A percentile compares a stretch with the other conserved stretches of the same genome.
phyloP scores from a whole-genome alignment of 1,140 invertebrate species.

The Brachystomella parvula region DNA sequence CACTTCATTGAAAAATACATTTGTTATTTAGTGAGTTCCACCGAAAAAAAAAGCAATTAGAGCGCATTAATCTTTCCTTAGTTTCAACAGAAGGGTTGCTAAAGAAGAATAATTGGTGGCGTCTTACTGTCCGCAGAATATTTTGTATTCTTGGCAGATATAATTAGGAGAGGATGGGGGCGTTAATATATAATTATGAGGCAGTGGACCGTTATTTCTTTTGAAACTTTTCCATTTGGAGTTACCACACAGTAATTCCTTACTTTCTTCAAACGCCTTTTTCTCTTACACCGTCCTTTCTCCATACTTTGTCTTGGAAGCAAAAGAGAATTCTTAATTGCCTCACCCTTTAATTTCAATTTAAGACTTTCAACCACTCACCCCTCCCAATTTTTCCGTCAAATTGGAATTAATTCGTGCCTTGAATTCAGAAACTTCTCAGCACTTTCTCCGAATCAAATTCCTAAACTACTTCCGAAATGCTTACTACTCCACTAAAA shows the following conservation, averaged over 20 bases:
- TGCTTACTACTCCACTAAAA: no score
- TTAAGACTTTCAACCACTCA: conserved; percentile 11
- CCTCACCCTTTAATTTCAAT: conserved; percentile 27
- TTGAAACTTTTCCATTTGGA: background rate
- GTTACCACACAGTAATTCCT: background rate
- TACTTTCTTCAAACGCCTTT: no score
- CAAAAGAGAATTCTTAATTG: conserved; percentile 28
- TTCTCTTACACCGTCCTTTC: no score
- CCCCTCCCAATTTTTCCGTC: background rate
- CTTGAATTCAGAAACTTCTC: conserved; percentile 21
- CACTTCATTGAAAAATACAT: no score
- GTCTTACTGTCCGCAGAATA: background rate
- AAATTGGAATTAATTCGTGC: conserved; percentile 30
- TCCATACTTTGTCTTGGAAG: background rate
- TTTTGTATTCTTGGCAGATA: background rate
- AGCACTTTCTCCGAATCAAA: no score
- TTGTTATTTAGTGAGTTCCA: no score
- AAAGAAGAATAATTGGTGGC: background rate
- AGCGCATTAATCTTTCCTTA: background rate
- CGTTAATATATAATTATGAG: conserved; percentile 7
- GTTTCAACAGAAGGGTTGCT: background rate
- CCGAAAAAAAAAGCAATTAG: background rate
- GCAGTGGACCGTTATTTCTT: background rate
- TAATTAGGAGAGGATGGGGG: background rate
- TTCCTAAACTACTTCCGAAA: no score